Evolutionary conservation across 2,113 vertebrate species (phyloP).

Genomic region (Gallinago jamesoni): DNA sequence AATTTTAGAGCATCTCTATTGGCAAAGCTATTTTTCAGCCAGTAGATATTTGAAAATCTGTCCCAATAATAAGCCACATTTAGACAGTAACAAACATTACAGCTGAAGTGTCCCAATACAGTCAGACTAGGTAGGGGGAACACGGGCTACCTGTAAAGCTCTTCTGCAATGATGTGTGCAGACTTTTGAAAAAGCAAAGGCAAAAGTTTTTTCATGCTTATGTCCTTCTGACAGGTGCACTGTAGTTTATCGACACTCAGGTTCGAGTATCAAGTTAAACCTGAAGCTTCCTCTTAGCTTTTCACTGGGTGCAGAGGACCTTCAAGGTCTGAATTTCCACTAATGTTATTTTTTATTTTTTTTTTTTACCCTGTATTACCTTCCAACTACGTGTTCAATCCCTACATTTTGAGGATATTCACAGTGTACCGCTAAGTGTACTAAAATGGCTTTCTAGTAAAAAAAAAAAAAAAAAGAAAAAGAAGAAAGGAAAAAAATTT

Average conservation of each 20-base stretch:
- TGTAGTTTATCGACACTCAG: not conserved
- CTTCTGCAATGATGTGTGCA: not conserved
- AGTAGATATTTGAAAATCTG: not conserved
- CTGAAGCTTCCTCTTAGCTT: not conserved
- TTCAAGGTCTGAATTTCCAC: not conserved
- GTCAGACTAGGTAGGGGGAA: not conserved
- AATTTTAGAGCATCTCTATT: not conserved
- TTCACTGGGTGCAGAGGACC: not conserved
- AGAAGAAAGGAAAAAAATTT: not conserved
- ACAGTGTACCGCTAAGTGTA: not conserved
- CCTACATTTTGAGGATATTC: not conserved
- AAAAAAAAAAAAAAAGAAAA: not conserved
- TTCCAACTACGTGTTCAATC: not conserved
- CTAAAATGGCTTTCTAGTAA: not conserved
- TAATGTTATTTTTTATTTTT: not conserved
- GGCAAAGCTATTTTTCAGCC: not conserved
- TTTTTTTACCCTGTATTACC: not conserved
- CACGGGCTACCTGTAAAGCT: not conserved
- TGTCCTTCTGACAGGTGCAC: not conserved
- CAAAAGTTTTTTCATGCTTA: not conserved
- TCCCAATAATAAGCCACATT: not conserved
- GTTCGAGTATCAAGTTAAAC: not conserved
- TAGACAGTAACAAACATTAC: not conserved
- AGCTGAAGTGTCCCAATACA: not conserved
- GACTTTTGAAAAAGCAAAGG: not conserved